These are phyloP conservation scores for Arctopsyche grandis DNA, from an alignment of 1,140 invertebrate genomes.

Conservation along the genomic window DNA sequence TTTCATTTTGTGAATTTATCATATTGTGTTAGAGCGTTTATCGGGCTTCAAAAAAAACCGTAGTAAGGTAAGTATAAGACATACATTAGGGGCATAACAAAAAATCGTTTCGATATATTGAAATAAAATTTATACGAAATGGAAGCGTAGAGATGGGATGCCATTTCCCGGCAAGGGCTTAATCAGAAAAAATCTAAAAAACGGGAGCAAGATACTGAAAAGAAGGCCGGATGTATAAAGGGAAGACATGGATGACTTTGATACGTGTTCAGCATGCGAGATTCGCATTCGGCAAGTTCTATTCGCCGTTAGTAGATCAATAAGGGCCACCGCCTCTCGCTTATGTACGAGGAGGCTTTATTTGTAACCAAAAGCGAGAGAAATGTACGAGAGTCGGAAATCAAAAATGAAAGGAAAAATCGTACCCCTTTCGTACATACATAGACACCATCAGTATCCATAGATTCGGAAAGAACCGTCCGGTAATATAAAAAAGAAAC, in stretches of 20 bases:
- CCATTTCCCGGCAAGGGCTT: constrained; percentile 20
- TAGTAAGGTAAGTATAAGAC: no score
- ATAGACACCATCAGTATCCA: no score
- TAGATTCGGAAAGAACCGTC: no score
- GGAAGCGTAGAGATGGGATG: background rate
- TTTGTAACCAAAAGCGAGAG: background rate
- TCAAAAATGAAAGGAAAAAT: background rate
- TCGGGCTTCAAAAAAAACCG: no score
- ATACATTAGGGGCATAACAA: background rate
- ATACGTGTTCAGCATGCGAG: constrained; percentile 40
- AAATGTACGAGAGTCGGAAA: background rate
- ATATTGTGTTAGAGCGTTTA: no score
- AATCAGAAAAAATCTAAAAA: constrained; percentile 37
- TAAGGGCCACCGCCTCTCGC: background rate
- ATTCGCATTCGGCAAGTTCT: constrained; percentile 1
- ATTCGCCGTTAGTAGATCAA: constrained; percentile 23
- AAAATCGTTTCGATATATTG: background rate
- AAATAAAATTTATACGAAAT: constrained; percentile 21
- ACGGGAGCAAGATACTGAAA: constrained; percentile 23
- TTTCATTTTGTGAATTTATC: no score
- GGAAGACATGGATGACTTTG: constrained; percentile 34
- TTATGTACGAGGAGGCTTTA: background rate
- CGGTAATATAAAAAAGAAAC: no score
- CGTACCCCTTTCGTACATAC: no score
- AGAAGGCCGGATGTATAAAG: constrained; percentile 12